Evolutionary conservation across 2,113 vertebrate species (phyloP), one percentile per base, ranked within the genome.

Genomic region (Arvicanthis niloticus): DNA sequence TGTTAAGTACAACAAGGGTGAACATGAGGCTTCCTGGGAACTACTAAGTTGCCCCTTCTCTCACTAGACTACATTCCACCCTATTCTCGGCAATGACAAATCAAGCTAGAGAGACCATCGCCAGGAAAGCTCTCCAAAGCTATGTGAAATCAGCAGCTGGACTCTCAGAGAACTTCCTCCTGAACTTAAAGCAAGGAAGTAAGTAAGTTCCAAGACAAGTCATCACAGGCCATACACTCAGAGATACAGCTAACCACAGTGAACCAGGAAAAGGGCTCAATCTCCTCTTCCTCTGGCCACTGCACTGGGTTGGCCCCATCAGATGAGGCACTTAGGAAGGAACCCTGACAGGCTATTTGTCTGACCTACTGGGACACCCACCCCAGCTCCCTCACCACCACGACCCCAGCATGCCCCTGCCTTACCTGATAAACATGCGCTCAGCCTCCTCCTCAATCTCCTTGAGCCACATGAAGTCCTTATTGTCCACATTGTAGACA

Each of bases 391-490:
- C 22, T 76, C 19, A 7, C 5, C 11, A 1, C 15, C 45, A 89
- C 37, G 0, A 22, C 8, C 22, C 24, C 40, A 22, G 40, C 1
- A 0, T 4, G 1, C 4, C n/a, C 58, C 45, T 2, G 51, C 7
- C 37, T 31, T 48, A 99, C 99, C 99, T 99, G 96, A 98, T 98
- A 85, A 99, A 99, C 99, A 99, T 99, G 78, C 98, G 98, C 62
- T 97, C 95, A 0, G 99, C 99, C 95, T 99, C 99, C 87, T 99
- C 99, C 7, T 98, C 95, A 72, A 99, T 99, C 97, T 99, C 99
- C 86, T 97, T 65, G 68, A 99, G 99, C 99, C 99, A 99, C 84
- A 99, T 98, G 98, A 99, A 97, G 91, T 99, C 99, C 58, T 98
- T 98, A 78, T 98, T 98, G 0, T 99, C 98, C 67, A 99, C 98